phyloP scores from a whole-genome alignment of 2,888 invertebrate genomes.

The Caenorhabditis sulstoni region DNA sequence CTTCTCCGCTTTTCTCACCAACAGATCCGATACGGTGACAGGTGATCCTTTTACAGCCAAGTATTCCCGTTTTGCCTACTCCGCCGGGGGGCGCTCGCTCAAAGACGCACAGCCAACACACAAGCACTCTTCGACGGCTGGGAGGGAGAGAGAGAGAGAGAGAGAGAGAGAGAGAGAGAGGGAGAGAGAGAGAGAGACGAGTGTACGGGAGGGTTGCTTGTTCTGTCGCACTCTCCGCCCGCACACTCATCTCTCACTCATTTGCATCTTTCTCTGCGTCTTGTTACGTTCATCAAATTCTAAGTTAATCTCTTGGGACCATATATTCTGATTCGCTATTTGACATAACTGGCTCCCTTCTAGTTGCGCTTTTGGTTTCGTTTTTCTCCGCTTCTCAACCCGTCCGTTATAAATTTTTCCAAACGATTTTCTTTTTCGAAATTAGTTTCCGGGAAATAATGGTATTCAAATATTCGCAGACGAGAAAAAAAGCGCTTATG shows the following conservation, averaged over 20 bases:
- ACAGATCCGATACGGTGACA: constrained; percentile 19
- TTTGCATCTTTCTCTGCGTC: constrained; percentile 45
- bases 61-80: constrained; percentile 48
- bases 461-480: constrained; percentile 24
- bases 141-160: too few species aligned
- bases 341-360: constrained; percentile 43
- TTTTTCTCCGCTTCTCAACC: constrained; percentile 11
- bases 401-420: constrained; percentile 13
- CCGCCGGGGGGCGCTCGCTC: constrained; percentile 30
- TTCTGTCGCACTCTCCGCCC: constrained; percentile 34
- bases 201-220: constrained; percentile 45
- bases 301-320: constrained; percentile 55
- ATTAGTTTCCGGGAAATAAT: constrained; percentile 7
- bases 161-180: too few species aligned
- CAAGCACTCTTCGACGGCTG: constrained; percentile 37
- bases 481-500: neutral
- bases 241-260: neutral
- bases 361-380: neutral
- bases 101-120: constrained; percentile 48
- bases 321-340: constrained; percentile 58
- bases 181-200: too few species aligned
- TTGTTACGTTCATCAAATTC: constrained; percentile 41
- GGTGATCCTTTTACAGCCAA: constrained; percentile 50
- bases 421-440: neutral
- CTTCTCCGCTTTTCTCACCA: neutral